phyloP scores from a whole-genome alignment of 1,140 invertebrate genomes.

The Papilio dardanus region DNA sequence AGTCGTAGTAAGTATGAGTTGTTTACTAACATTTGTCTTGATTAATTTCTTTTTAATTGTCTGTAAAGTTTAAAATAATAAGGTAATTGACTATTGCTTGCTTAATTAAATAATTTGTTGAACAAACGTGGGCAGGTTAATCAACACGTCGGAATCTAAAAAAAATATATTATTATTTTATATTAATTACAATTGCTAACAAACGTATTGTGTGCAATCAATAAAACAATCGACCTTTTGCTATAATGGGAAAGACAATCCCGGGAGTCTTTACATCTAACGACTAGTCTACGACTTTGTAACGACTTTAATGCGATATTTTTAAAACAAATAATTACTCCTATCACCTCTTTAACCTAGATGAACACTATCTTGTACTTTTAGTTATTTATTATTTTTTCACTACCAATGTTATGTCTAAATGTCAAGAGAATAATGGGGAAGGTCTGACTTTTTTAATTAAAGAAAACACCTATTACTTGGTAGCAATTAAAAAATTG shows the following conservation, averaged over 20 bases:
- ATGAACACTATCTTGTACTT: neutral
- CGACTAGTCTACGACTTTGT: neutral
- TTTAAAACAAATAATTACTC: neutral
- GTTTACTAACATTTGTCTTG: too few species aligned
- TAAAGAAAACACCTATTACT: too few species aligned
- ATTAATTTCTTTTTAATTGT: too few species aligned
- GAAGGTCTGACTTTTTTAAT: neutral
- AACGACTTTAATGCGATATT: neutral
- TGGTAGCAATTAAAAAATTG: too few species aligned
- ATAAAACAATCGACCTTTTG: slow-evolving; percentile 44
- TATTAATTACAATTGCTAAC: slow-evolving; percentile 37
- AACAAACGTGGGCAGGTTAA: slow-evolving; percentile 12
- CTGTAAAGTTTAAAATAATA: neutral
- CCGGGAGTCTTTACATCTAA: slow-evolving; percentile 18
- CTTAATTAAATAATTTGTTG: slow-evolving; percentile 1
- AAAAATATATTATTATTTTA: slow-evolving; percentile 32
- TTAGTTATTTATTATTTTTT: neutral
- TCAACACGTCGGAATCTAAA: neutral
- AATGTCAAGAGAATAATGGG: neutral
- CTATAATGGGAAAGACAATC: slow-evolving; percentile 45
- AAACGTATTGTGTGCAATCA: slow-evolving; percentile 35
- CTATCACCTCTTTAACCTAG: too few species aligned
- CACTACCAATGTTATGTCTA: neutral
- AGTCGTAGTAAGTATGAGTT: too few species aligned
- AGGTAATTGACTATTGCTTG: neutral